These are phyloP conservation scores for Bradypodion ventrale DNA, from an alignment of 2,797 vertebrate genomes.

Conservation along the genomic window DNA sequence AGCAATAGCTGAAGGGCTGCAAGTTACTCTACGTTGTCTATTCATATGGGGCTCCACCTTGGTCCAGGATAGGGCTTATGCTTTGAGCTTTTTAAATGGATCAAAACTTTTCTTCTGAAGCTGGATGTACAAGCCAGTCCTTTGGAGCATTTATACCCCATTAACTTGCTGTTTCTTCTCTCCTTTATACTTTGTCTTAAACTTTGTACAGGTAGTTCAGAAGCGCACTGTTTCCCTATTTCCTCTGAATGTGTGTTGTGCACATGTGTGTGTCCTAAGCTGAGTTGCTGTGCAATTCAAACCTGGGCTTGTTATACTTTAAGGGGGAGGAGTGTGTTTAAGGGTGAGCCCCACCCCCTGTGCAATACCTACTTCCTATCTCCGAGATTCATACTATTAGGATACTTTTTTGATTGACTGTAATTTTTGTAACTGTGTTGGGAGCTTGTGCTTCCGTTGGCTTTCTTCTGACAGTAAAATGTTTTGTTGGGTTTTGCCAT, in stretches of 20 bases:
- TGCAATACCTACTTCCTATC: slow-evolving; percentile 72
- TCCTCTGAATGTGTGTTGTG: slow-evolving; percentile 50
- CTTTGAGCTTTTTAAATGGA: slow-evolving; percentile 31
- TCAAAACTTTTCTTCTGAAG: slow-evolving; percentile 17
- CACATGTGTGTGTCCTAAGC: slow-evolving; percentile 50
- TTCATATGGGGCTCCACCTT: neutral
- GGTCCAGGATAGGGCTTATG: neutral
- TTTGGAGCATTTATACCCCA: slow-evolving; percentile 41
- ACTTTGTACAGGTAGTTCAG: slow-evolving; percentile 73
- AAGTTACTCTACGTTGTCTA: neutral
- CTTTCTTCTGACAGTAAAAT: slow-evolving; percentile 66
- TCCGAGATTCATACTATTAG: slow-evolving; percentile 61
- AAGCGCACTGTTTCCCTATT: slow-evolving; percentile 65
- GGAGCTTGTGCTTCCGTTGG: slow-evolving; percentile 44
- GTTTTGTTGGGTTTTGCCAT: slow-evolving; percentile 71
- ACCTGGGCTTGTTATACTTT: slow-evolving; percentile 55
- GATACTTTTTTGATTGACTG: slow-evolving; percentile 47
- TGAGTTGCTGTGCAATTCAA: slow-evolving; percentile 72
- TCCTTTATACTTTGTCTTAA: slow-evolving; percentile 43
- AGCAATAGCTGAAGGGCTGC: neutral
- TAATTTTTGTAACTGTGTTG: slow-evolving; percentile 67
- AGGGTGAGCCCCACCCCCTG: slow-evolving; percentile 49
- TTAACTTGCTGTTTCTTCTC: slow-evolving; percentile 23
- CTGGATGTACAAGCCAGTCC: accelerated
- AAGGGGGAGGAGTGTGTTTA: slow-evolving; percentile 45